Conservation (phyloP, 1,140 invertebrate species). For the Ganaspis sp. region DNA sequence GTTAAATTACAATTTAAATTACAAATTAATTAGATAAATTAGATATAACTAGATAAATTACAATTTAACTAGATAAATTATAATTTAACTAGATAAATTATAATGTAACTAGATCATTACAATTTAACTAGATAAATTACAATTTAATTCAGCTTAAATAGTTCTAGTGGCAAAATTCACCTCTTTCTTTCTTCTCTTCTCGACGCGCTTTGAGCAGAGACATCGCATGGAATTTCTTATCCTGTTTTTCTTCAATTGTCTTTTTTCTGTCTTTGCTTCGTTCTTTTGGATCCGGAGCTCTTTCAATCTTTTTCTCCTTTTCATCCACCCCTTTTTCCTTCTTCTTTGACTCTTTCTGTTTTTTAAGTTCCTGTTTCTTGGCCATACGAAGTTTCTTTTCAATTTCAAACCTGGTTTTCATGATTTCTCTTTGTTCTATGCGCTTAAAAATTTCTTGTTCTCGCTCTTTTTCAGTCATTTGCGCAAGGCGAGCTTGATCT, state of each 20-base stretch:
- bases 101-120: too few species aligned
- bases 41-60: too few species aligned
- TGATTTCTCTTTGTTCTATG: slow-evolving; percentile 93
- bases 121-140: too few species aligned
- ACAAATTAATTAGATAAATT: too few species aligned
- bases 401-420: slow-evolving; percentile 97
- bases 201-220: slow-evolving; percentile 91
- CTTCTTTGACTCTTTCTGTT: slow-evolving; percentile 79
- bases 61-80: too few species aligned
- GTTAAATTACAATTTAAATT: too few species aligned
- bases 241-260: slow-evolving; percentile 91
- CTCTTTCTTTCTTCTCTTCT: slow-evolving; percentile 87
- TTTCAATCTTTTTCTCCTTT: slow-evolving; percentile 75
- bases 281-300: slow-evolving; percentile 84
- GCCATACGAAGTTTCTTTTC: slow-evolving; percentile 94
- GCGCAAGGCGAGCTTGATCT: slow-evolving; percentile 90
- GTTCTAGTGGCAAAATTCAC: slow-evolving; percentile 67
- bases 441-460: slow-evolving; percentile 98
- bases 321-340: slow-evolving; percentile 77
- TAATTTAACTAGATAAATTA: too few species aligned
- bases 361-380: slow-evolving; percentile 87
- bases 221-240: slow-evolving; percentile 94
- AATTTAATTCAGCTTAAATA: too few species aligned
- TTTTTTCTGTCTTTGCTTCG: slow-evolving; percentile 93
- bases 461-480: slow-evolving; percentile 97